Evolutionary conservation across 2,113 vertebrate species (phyloP).

Genomic region (Steatornis caripensis): DNA sequence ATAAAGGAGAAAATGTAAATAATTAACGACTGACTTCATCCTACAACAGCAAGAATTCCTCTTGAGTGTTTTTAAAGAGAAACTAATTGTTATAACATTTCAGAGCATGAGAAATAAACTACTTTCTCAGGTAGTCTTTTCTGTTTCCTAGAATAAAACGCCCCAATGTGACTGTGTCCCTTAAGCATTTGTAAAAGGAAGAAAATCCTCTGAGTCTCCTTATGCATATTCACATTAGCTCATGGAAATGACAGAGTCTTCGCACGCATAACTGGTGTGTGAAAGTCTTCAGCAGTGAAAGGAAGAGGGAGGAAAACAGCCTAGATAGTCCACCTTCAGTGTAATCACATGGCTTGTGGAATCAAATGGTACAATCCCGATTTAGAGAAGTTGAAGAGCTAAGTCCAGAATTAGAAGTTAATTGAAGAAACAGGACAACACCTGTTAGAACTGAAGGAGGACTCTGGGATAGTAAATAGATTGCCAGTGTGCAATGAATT

Average conservation of each 20-base stretch:
- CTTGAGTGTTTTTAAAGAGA: neutral
- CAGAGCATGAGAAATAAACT: neutral
- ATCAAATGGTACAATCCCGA: neutral
- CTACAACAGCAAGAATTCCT: neutral
- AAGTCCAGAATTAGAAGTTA: neutral
- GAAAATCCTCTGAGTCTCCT: neutral
- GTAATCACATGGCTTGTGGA: neutral
- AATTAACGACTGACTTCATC: neutral
- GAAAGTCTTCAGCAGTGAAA: neutral
- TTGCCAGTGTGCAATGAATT: neutral
- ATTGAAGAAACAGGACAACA: neutral
- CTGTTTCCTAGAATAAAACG: neutral
- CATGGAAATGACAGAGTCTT: neutral
- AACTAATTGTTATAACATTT: neutral
- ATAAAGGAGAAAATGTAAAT: slow-evolving; percentile 21
- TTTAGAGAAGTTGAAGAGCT: neutral
- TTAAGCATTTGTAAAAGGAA: neutral
- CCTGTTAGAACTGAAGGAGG: neutral
- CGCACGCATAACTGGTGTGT: neutral
- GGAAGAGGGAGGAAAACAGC: neutral
- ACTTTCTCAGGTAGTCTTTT: neutral
- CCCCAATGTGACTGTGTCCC: neutral
- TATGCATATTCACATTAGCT: slow-evolving; percentile 23
- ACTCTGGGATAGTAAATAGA: neutral
- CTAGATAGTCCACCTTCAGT: neutral